These are phyloP conservation scores for Spatulosminthurus flaviceps DNA, from an alignment of 2,888 invertebrate genomes.

Conservation along the genomic window DNA sequence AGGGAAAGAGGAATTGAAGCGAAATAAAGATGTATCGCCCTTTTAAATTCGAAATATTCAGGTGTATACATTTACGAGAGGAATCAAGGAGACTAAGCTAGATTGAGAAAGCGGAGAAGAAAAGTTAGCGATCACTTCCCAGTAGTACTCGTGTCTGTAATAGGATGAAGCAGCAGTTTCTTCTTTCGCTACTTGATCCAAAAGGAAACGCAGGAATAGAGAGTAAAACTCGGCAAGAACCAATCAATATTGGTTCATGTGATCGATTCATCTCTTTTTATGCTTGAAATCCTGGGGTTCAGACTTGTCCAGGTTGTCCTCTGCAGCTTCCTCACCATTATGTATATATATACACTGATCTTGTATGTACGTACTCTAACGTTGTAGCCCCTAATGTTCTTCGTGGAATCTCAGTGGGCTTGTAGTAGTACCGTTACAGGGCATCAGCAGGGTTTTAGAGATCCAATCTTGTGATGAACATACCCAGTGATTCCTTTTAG, in stretches of 20 bases:
- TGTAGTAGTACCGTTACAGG: too few relatives aligned
- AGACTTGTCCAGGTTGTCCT: constrained; percentile 26
- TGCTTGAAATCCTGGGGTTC: constrained; percentile 31
- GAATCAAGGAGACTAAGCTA: background rate
- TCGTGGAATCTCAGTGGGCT: background rate
- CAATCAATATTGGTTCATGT: constrained; percentile 54
- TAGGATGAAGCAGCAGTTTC: constrained; percentile 16
- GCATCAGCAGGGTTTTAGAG: too few relatives aligned
- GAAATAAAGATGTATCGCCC: background rate
- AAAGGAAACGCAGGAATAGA: background rate
- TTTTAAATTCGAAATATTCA: constrained; percentile 13
- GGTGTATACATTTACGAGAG: background rate
- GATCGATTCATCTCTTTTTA: constrained; percentile 54
- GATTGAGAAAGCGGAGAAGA: constrained; percentile 22
- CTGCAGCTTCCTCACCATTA: background rate
- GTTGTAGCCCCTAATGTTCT: background rate
- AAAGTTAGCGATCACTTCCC: constrained; percentile 12
- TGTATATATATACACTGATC: background rate
- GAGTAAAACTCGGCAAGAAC: constrained; percentile 42
- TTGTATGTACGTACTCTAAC: too few relatives aligned
- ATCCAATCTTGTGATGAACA: background rate
- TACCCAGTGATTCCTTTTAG: background rate
- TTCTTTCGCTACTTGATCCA: constrained; percentile 23
- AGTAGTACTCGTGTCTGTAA: constrained; percentile 7
- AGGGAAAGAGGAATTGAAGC: too few relatives aligned